Evolutionary conservation across 1,140 invertebrate genomes (phyloP).

Genomic region (Bilobella aurantiaca): DNA sequence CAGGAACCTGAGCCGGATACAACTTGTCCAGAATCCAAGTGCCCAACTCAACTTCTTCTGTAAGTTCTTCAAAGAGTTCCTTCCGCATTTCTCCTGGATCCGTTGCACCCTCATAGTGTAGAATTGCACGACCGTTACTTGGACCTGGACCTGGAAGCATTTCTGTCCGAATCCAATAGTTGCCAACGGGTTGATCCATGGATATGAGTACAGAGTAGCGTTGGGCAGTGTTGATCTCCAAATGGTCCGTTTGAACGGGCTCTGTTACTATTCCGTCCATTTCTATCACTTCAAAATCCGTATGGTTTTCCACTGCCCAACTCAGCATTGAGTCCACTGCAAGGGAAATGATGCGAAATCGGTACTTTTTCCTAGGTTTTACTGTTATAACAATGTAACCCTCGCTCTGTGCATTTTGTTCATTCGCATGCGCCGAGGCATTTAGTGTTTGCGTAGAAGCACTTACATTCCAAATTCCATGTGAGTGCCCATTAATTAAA

Average conservation of each 20-base stretch:
- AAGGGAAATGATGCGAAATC: constrained; percentile 23
- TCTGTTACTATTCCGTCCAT: constrained; percentile 17
- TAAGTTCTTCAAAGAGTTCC: not conserved
- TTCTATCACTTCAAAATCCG: constrained; percentile 9
- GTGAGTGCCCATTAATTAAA: constrained; percentile 19
- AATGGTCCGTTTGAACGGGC: constrained; percentile 15
- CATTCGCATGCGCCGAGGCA: not conserved
- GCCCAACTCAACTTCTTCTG: not conserved
- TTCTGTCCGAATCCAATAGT: constrained; percentile 18
- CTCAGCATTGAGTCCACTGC: constrained; percentile 10
- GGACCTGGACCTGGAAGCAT: constrained; percentile 22
- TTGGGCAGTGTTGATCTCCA: constrained; percentile 24
- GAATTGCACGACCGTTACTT: constrained; percentile 20
- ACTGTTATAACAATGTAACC: constrained; percentile 19
- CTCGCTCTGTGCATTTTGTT: not conserved
- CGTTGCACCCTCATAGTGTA: constrained; percentile 18
- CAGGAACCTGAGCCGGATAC: not conserved
- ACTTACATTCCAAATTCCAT: constrained; percentile 9
- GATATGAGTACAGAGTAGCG: constrained; percentile 17
- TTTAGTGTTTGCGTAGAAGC: too few species aligned
- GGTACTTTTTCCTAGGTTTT: not conserved
- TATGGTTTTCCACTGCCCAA: constrained; percentile 17
- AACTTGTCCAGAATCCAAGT: constrained; percentile 10
- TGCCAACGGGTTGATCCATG: constrained; percentile 20
- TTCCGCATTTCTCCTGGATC: not conserved